Base-by-base conservation (phyloP, 2,797 vertebrate genomes). In the Thamnophis elegans region DNA sequence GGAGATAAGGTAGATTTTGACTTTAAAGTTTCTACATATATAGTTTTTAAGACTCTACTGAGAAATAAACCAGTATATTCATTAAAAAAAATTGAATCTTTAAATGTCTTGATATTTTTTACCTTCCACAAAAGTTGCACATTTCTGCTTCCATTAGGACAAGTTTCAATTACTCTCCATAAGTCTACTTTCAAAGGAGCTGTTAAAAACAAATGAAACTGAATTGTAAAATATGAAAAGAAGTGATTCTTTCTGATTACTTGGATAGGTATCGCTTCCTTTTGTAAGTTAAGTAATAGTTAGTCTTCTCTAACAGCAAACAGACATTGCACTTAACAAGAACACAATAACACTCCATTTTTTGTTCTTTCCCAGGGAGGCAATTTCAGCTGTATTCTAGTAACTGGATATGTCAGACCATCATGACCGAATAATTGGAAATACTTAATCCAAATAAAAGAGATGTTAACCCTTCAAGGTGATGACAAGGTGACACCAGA, bases 41-140 rank as follows among this genome's bases (percentile, higher is more conserved):
- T 28, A 58, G 7, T n/a, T 87, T 86, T 55, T 18, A 18, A 73
- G 51, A 26, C 5, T 54, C 58, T 73, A 3, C 5, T 87, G 32
- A 53, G 5, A 68, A 68, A 92, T 68, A 86, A 56, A 8, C 36
- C 11, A 87, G n/a, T n/a, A 87, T 16, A 78, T 82, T 90, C 47
- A 26, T 87, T 78, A 56, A 58, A 18, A 65, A 87, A 55, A 11
- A 26, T 25, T 85, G 0, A 1, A 94, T n/a, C 86, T 90, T 18
- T 26, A 94, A 55, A 87, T 93, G 58, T 86, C 12, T 26, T 82
- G 9, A 68, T 90, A 89, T 56, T 56, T 5, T 47, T 93, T 96
- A 98, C 98, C 97, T 98, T 97, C 97, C 97, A 98, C 32, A 97
- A 94, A 91, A 98, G 94, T 90, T 92, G 89, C 55, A 98, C 96